phyloP scores from a whole-genome alignment of 2,888 invertebrate genomes.

The Agonopterix arenella region DNA sequence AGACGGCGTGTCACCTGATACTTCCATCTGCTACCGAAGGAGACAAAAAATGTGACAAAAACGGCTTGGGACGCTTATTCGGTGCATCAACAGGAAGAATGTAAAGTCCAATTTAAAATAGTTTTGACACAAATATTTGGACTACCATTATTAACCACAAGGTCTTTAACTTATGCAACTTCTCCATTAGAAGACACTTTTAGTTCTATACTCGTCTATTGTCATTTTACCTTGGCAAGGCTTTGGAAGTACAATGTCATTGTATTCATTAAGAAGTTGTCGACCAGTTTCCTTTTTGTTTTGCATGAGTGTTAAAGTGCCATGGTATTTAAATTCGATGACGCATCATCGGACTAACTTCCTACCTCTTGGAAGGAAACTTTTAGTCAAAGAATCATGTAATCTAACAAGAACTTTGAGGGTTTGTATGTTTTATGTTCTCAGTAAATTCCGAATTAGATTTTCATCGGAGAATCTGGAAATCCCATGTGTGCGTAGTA shows the following conservation, averaged over 20 bases:
- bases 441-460: no score
- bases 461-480: no score
- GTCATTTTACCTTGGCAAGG: constrained; percentile 25
- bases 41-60: constrained; percentile 4
- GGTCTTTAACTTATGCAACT: constrained; percentile 9
- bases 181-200: constrained; percentile 8
- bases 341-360: neutral
- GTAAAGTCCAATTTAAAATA: no score
- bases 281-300: constrained; percentile 16
- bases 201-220: constrained; percentile 7
- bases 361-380: no score
- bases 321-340: constrained; percentile 1
- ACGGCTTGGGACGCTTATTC: neutral
- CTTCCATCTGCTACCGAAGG: constrained; percentile 10
- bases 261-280: constrained; percentile 25
- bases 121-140: no score
- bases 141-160: neutral
- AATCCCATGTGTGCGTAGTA: no score
- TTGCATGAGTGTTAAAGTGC: neutral
- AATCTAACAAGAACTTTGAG: no score
- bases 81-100: neutral
- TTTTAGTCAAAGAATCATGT: no score
- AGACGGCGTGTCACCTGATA: constrained; percentile 18
- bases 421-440: no score
- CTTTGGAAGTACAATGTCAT: constrained; percentile 32